A percentile compares a stretch with the other conserved stretches of the same genome.
Evolutionary conservation across 2,113 vertebrate genomes (phyloP).

Genomic region (Silurus glanis): DNA sequence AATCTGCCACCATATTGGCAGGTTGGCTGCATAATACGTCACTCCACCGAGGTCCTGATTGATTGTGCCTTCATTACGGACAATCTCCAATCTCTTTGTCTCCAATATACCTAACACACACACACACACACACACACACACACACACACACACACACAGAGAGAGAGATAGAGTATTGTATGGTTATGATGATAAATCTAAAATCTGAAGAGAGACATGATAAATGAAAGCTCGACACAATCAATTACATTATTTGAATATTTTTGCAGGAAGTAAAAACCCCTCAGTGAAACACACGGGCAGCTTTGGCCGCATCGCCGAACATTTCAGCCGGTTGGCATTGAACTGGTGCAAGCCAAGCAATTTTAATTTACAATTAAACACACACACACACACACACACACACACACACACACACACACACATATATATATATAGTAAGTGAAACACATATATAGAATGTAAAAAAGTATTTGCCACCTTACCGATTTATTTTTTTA

Average conservation of each 20-base stretch:
- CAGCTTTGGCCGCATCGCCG: background rate
- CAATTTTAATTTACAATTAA: no score
- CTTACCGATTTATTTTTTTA: no score
- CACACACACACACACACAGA: slow-evolving; percentile 9
- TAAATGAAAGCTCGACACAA: background rate
- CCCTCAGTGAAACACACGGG: background rate
- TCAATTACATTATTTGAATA: background rate
- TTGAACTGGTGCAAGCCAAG: no score
- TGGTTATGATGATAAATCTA: background rate
- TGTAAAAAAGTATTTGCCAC: no score
- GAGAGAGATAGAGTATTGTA: background rate
- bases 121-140: slow-evolving; percentile 20
- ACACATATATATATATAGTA: no score
- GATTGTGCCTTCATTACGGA: slow-evolving; percentile 73
- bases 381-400: no score
- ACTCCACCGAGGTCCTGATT: slow-evolving; percentile 85
- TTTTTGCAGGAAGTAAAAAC: background rate
- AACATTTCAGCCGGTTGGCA: background rate
- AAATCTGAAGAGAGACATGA: background rate
- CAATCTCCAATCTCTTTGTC: slow-evolving; percentile 85
- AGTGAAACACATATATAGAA: no score
- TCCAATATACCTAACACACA: slow-evolving; percentile 85
- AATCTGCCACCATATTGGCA: slow-evolving; percentile 96
- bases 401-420: no score
- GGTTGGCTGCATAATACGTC: slow-evolving; percentile 84